Evolutionary conservation across 2,888 invertebrate genomes (phyloP), one percentile per base, ranked within the genome.

Genomic region (Cerceris rybyensis): DNA sequence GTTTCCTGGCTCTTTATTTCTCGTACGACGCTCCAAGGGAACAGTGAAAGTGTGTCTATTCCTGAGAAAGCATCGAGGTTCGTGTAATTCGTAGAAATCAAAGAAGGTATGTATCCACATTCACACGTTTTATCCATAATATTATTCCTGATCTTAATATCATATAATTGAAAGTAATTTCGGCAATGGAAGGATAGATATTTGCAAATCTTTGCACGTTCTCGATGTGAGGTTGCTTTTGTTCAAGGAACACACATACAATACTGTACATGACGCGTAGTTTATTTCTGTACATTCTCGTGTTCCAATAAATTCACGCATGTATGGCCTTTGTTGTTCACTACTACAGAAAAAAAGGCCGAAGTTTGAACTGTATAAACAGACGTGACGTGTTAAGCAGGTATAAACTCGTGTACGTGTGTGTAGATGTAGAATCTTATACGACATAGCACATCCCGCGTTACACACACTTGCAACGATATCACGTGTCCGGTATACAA

Each of bases 401-500:
- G 13, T 50, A 39, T 11, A 39, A 42, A n/a, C 58, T 16, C 6
- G 52, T 43, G 46, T 8, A 39, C 46, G 59, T 28, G 14, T 41
- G 41, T 52, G 50, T 71, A 58, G 11, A 69, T 13, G 9, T 70
- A 57, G 16, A 42, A 57, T 52, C 46, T 70, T 60, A 11, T 43
- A 16, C 59, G 66, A 59, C 43, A 55, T 50, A 66, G 43, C 42
- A 11, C 50, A 17, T 61, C 73, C 63, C 69, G 70, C 69, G 60
- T 61, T 70, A 69, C 76, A 52, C 54, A 66, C 58, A 57, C 59
- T 11, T 54, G 8, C 39, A 58, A 72, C 50, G 49, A 13, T 49
- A 42, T 81, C 80, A 76, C 81, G 80, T 80, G 76, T 46, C 52
- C 67, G 17, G 28, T 65, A 52, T 46, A 63, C 49, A 59, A 65